These are phyloP conservation scores for Caenorhabditis sulstoni DNA, from an alignment of 2,888 invertebrate genomes.

Conservation along the genomic window DNA sequence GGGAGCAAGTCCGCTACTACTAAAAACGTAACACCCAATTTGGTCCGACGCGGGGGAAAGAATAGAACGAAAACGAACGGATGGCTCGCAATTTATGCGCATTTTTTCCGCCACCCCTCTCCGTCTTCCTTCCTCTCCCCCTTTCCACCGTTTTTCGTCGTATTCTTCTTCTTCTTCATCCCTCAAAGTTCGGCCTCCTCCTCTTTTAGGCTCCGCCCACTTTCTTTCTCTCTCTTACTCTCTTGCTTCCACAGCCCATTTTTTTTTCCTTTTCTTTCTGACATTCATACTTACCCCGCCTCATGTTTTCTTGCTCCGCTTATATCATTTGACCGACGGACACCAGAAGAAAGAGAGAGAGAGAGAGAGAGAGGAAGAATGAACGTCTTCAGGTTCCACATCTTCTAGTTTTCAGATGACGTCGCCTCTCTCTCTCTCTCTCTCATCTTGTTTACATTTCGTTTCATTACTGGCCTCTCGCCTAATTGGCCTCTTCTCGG, in stretches of 20 bases:
- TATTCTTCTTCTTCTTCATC: no score
- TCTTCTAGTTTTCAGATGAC: no score
- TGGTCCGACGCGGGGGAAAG: background rate
- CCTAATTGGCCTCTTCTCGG: no score
- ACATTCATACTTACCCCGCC: constrained; percentile 31
- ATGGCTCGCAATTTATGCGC: constrained; percentile 38
- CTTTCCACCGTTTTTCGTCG: no score
- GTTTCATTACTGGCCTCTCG: no score
- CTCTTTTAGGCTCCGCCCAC: background rate
- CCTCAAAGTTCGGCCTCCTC: constrained; percentile 7
- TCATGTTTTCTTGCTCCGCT: background rate
- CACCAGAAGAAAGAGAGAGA: no score
- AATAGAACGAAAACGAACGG: constrained; percentile 12
- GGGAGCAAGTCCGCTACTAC: no score
- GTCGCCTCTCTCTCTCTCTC: no score
- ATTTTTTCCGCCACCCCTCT: constrained; percentile 30
- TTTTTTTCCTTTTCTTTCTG: background rate
- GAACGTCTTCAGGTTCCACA: background rate
- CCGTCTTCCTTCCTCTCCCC: no score
- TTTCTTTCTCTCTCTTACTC: constrained; percentile 2
- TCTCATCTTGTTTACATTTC: no score
- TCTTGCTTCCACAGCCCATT: constrained; percentile 11
- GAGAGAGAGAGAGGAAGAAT: no score
- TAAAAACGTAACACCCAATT: constrained; percentile 41
- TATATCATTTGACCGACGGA: constrained; percentile 2